Evolutionary conservation across 2,113 vertebrate genomes (phyloP).

Genomic region (Platanista minor): DNA sequence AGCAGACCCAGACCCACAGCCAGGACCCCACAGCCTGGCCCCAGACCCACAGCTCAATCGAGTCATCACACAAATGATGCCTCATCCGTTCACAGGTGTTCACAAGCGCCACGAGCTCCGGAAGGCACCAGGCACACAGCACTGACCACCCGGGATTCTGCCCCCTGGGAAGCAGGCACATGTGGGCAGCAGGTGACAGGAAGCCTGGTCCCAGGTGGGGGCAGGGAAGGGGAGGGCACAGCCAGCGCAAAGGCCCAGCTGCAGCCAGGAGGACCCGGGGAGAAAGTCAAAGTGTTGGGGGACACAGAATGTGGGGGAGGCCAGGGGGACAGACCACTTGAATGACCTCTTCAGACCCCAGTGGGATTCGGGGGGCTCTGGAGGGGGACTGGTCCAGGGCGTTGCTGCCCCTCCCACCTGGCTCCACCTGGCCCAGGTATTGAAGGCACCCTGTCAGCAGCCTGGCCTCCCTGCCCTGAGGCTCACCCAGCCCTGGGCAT

Average conservation of each 20-base stretch:
- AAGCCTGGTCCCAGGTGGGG: neutral
- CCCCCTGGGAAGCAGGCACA: neutral
- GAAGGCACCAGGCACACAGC: neutral
- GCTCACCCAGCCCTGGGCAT: too few relatives aligned
- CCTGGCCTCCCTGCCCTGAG: neutral
- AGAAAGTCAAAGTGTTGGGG: neutral
- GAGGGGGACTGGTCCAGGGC: too few relatives aligned
- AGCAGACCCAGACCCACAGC: neutral
- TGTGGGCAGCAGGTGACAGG: neutral
- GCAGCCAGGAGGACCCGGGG: neutral
- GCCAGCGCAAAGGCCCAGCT: neutral
- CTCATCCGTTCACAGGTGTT: too few relatives aligned
- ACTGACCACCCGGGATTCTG: neutral
- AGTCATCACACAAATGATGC: neutral
- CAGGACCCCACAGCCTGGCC: neutral
- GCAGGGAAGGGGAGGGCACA: neutral
- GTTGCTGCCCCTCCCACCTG: too few relatives aligned
- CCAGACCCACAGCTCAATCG: neutral
- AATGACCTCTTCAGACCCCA: neutral
- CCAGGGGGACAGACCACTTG: too few relatives aligned
- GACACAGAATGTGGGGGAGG: accelerated
- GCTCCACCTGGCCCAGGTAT: neutral
- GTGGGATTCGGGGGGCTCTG: neutral
- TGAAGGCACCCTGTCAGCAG: neutral
- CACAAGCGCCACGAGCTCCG: neutral